Conservation (phyloP, 2,113 vertebrate species). For the Zosterops lateralis region DNA sequence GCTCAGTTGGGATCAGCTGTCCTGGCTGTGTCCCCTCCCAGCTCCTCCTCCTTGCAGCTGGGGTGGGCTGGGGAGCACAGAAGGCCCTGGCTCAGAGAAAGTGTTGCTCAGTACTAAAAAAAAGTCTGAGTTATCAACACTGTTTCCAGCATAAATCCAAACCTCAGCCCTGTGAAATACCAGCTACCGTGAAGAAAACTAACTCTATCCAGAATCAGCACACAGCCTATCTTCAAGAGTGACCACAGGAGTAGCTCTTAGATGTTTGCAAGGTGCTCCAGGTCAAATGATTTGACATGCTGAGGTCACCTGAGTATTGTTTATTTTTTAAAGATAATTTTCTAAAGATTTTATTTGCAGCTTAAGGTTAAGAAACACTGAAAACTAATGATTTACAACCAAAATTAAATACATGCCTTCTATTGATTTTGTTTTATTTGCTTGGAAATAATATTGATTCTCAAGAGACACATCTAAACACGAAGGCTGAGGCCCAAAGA, state of each 20-base stretch:
- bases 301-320: not conserved
- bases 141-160: not conserved
- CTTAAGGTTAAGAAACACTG: constrained; percentile 61
- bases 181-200: not conserved
- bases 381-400: constrained; percentile 70
- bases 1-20: not conserved
- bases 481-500: constrained; percentile 44
- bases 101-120: fast-evolving
- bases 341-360: constrained; percentile 33
- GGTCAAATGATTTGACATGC: not conserved
- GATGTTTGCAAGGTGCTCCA: not conserved
- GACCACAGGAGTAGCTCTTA: not conserved
- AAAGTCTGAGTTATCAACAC: not conserved
- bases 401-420: constrained; percentile 64
- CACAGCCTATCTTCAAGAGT: not conserved
- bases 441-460: constrained; percentile 77
- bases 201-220: not conserved
- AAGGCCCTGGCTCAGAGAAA: not conserved
- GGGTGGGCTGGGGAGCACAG: not conserved
- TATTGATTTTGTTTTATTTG: constrained; percentile 79
- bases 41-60: not conserved
- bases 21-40: not conserved
- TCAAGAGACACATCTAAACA: constrained; percentile 66
- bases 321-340: constrained; percentile 53
- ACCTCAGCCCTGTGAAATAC: too few relatives aligned